Percentiles rank a stretch among this genome's conserved stretches.
These are phyloP conservation scores for Trachelus iudaicus DNA, from an alignment of 2,888 invertebrate species.

Conservation along the genomic window DNA sequence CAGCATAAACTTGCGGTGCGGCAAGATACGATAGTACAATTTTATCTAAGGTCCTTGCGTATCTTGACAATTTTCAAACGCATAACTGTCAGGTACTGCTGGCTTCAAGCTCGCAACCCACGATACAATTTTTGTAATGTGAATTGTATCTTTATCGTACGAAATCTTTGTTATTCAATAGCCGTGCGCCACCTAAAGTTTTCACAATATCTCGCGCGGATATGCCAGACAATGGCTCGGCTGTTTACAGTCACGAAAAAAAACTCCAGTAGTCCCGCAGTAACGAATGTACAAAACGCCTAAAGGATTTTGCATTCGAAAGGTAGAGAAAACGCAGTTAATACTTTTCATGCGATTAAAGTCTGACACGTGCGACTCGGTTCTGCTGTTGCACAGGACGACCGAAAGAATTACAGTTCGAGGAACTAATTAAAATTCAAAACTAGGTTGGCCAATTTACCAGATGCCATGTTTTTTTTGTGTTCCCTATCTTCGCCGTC, in stretches of 20 bases:
- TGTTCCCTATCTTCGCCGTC: neutral
- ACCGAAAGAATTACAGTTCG: neutral
- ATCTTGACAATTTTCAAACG: neutral
- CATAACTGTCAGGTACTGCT: too few relatives aligned
- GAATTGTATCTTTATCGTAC: neutral
- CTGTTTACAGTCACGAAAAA: neutral
- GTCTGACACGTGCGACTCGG: neutral
- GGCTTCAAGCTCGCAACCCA: too few relatives aligned
- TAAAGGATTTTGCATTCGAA: neutral
- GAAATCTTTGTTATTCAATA: neutral
- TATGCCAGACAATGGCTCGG: neutral
- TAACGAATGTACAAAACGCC: neutral
- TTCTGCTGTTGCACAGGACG: neutral
- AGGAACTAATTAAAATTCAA: neutral
- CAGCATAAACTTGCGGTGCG: neutral
- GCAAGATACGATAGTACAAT: neutral
- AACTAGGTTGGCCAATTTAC: neutral
- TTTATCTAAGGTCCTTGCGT: neutral
- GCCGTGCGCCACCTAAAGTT: neutral
- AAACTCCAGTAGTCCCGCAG: neutral
- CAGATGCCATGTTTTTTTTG: neutral
- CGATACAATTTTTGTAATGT: too few relatives aligned
- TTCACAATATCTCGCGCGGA: neutral
- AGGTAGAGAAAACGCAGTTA: neutral
- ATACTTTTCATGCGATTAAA: neutral